Evolutionary conservation across 2,888 invertebrate species (phyloP).

Genomic region (Atrina japonica): DNA sequence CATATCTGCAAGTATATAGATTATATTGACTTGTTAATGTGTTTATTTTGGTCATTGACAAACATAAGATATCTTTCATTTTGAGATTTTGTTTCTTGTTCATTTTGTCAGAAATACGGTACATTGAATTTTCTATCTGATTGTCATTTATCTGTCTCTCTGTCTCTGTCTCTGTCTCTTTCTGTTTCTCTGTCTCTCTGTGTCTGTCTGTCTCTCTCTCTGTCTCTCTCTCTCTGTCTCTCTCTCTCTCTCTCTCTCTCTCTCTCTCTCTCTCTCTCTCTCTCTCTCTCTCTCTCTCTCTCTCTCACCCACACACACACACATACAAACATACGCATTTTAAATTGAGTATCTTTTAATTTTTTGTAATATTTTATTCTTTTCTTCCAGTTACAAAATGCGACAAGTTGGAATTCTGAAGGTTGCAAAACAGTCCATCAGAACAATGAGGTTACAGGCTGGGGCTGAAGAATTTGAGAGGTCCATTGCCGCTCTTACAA

Average conservation of each 20-base stretch:
- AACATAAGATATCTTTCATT: no score
- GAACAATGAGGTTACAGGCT: constrained; percentile 66
- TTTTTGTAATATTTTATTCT: neutral
- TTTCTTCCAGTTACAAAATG: constrained; percentile 61
- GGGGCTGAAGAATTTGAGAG: constrained; percentile 73
- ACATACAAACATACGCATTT: neutral
- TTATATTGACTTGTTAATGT: no score
- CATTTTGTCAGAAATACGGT: no score
- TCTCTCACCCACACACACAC: no score
- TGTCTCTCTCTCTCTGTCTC: neutral
- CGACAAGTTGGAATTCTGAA: constrained; percentile 65
- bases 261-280: neutral
- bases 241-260: neutral
- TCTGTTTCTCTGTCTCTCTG: neutral
- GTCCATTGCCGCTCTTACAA: constrained; percentile 77
- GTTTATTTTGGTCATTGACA: no score
- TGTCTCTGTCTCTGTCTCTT: neutral
- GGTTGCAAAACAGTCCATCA: constrained; percentile 66
- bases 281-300: neutral
- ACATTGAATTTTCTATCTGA: neutral
- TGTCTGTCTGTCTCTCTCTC: neutral
- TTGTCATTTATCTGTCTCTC: neutral
- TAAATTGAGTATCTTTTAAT: neutral
- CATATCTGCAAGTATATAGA: no score
- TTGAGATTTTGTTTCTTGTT: no score